phyloP scores from a whole-genome alignment of 2,888 invertebrate species.

The Drosophila prolongata region DNA sequence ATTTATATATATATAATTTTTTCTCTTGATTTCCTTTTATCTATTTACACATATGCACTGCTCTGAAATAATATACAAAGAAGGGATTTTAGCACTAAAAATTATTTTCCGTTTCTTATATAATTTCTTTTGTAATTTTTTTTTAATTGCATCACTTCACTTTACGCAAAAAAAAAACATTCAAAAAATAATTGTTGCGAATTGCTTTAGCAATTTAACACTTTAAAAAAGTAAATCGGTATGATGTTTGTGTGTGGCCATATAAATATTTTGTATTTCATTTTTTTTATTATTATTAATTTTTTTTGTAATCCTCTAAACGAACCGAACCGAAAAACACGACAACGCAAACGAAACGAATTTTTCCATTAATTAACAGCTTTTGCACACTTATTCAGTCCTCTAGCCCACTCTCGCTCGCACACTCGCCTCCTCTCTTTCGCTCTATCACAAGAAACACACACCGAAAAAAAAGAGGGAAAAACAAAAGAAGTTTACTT shows the following conservation, averaged over 20 bases:
- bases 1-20: constrained; percentile 6
- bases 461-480: constrained; percentile 25
- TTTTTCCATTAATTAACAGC: constrained; percentile 52
- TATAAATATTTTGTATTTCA: constrained; percentile 1
- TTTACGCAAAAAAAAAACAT: background rate
- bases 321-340: constrained; percentile 18
- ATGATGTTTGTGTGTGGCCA: background rate
- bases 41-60: constrained; percentile 29
- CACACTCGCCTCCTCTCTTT: background rate
- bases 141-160: constrained; percentile 2
- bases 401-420: constrained; percentile 3
- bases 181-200: background rate
- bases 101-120: background rate
- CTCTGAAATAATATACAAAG: constrained; percentile 4
- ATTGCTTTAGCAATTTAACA: background rate
- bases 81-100: constrained; percentile 2
- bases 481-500: constrained; percentile 15
- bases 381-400: constrained; percentile 33
- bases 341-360: constrained; percentile 18
- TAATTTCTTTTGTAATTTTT: background rate
- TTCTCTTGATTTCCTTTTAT: constrained; percentile 12
- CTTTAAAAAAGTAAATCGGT: background rate
- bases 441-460: constrained; percentile 15
- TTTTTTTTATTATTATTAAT: background rate
- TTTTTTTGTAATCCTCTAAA: constrained; percentile 1